These are phyloP conservation scores for Villa cingulata DNA, from an alignment of 2,888 invertebrate species.

Conservation along the genomic window DNA sequence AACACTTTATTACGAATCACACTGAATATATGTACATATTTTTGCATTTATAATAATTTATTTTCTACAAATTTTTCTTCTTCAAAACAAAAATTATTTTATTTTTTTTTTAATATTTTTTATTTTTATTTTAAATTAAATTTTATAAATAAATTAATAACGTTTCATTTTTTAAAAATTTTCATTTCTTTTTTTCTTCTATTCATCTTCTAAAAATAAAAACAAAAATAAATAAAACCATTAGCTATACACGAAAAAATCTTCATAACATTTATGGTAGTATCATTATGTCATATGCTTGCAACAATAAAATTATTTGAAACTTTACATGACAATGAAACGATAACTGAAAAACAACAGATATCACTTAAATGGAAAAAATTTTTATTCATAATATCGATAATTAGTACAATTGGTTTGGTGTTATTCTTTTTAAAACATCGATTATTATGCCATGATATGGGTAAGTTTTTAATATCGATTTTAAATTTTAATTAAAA, in stretches of 20 bases:
- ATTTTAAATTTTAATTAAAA: no score
- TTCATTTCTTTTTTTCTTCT: no score
- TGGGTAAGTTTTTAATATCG: slow-evolving; percentile 57
- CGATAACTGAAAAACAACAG: slow-evolving; percentile 35
- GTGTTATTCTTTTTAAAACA: slow-evolving; percentile 81
- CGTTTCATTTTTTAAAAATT: no score
- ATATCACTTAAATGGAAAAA: slow-evolving; percentile 52
- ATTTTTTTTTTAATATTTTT: slow-evolving; percentile 8
- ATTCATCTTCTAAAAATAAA: no score
- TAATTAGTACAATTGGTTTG: slow-evolving; percentile 67
- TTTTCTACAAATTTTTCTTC: neutral
- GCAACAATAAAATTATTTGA: slow-evolving; percentile 48
- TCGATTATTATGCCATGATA: slow-evolving; percentile 73
- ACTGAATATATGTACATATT: no score
- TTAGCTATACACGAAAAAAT: slow-evolving; percentile 80
- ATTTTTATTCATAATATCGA: slow-evolving; percentile 58
- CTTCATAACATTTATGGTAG: slow-evolving; percentile 81
- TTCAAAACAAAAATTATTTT: no score
- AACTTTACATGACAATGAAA: slow-evolving; percentile 25
- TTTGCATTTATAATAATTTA: no score
- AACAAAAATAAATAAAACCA: no score
- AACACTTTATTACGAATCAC: no score
- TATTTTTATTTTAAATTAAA: no score
- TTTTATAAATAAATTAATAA: no score
- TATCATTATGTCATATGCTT: slow-evolving; percentile 71